These are phyloP conservation scores for Leguminivora glycinivorella DNA, from an alignment of 1,140 invertebrate genomes.

Conservation along the genomic window DNA sequence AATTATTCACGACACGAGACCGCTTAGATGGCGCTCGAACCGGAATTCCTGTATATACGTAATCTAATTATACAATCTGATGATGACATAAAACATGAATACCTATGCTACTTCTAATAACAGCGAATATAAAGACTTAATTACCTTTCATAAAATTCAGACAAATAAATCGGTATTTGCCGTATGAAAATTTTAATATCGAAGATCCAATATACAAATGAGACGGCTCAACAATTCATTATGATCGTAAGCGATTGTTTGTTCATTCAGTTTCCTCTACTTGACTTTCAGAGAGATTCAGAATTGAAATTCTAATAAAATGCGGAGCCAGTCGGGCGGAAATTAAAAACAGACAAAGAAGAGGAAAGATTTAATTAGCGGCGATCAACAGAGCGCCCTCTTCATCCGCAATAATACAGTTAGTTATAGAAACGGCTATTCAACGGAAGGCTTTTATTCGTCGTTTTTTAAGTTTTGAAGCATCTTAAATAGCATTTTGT, in stretches of 20 bases:
- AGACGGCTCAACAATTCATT: slow-evolving; percentile 28
- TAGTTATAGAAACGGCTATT: slow-evolving; percentile 26
- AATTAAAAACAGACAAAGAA: slow-evolving; percentile 39
- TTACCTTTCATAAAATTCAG: not conserved
- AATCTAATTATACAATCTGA: no score
- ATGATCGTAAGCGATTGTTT: slow-evolving; percentile 31
- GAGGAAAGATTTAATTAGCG: slow-evolving; percentile 42
- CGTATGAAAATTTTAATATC: not conserved
- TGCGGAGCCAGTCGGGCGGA: slow-evolving; percentile 31
- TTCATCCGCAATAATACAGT: slow-evolving; percentile 13
- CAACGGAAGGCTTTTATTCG: not conserved
- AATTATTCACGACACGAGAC: no score
- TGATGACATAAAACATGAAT: no score
- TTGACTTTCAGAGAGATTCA: slow-evolving; percentile 25
- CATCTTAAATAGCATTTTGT: not conserved
- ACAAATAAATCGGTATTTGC: not conserved
- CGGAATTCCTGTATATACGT: no score
- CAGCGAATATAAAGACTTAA: not conserved
- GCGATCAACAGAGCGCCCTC: slow-evolving; percentile 31
- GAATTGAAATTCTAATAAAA: slow-evolving; percentile 44
- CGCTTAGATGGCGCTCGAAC: no score
- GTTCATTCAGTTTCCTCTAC: slow-evolving; percentile 23
- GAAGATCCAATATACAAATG: slow-evolving; percentile 16
- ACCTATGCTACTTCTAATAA: no score
- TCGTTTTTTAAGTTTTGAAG: not conserved